These are phyloP conservation scores for Drosophila novamexicana DNA, from an alignment of 1,140 invertebrate species.

Conservation along the genomic window DNA sequence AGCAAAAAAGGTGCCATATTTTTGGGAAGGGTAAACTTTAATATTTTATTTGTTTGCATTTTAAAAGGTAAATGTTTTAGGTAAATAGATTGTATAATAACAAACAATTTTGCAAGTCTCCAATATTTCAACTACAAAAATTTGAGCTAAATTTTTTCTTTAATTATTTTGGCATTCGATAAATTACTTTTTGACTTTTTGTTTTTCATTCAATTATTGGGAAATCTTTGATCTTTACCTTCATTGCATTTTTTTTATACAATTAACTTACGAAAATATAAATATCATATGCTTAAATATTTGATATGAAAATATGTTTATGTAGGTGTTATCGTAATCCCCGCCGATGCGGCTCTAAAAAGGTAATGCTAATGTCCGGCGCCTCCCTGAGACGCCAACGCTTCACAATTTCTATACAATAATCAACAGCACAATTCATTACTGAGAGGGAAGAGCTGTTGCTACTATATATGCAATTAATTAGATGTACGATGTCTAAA, in stretches of 20 bases:
- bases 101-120: background rate
- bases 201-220: conserved; percentile 28
- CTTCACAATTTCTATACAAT: conserved; percentile 28
- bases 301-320: conserved; percentile 57
- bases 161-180: too few species aligned
- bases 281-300: conserved; percentile 61
- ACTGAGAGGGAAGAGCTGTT: conserved; percentile 59
- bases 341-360: conserved; percentile 16
- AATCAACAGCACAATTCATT: conserved; percentile 40
- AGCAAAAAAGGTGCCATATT: too few species aligned
- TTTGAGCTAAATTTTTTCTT: conserved; percentile 37
- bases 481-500: too few species aligned
- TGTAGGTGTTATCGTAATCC: conserved; percentile 56
- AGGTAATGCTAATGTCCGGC: conserved; percentile 34
- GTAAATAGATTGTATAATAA: conserved; percentile 4
- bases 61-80: conserved; percentile 8
- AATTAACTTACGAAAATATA: conserved; percentile 67
- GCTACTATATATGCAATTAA: too few species aligned
- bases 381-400: conserved; percentile 31
- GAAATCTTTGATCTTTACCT: conserved; percentile 18
- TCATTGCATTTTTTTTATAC: conserved; percentile 36
- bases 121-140: conserved; percentile 22
- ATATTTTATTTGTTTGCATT: conserved; percentile 4
- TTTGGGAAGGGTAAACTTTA: too few species aligned
- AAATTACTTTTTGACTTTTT: conserved; percentile 25